phyloP scores from a whole-genome alignment of 2,888 invertebrate genomes.

The Tenthredo amoena region DNA sequence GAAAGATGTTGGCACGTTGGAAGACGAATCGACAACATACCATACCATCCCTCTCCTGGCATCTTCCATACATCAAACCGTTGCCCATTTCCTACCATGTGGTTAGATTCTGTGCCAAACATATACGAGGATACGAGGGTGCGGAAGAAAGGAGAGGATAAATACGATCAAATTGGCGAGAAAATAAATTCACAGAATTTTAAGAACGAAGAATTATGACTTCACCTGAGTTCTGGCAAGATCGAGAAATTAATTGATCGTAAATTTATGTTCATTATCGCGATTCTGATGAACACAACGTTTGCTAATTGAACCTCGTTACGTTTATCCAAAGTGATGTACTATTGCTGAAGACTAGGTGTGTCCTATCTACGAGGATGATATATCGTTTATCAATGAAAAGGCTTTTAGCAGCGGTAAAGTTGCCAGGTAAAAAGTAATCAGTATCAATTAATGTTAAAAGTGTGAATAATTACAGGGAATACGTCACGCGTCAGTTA shows the following conservation, averaged over 20 bases:
- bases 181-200: neutral
- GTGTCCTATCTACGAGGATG: conserved; percentile 19
- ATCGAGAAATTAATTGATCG: conserved; percentile 5
- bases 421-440: conserved; percentile 23
- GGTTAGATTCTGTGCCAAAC: conserved; percentile 45
- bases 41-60: conserved; percentile 68
- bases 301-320: conserved; percentile 10
- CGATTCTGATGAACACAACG: neutral
- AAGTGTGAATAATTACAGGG: conserved; percentile 48
- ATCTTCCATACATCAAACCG: conserved; percentile 72
- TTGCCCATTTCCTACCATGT: conserved; percentile 49
- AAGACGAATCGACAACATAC: conserved; percentile 76
- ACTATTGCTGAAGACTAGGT: conserved; percentile 18
- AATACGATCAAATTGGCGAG: conserved; percentile 2
- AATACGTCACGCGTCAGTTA: conserved; percentile 23
- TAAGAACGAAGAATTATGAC: neutral
- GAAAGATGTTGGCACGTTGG: conserved; percentile 68
- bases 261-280: neutral
- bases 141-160: neutral
- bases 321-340: neutral
- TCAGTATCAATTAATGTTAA: conserved; percentile 51
- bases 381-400: conserved; percentile 44
- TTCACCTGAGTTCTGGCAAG: neutral
- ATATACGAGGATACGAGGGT: conserved; percentile 2
- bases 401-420: conserved; percentile 25